These are phyloP conservation scores for Xestia rhomboidea DNA, from an alignment of 2,888 invertebrate species.

Conservation along the genomic window DNA sequence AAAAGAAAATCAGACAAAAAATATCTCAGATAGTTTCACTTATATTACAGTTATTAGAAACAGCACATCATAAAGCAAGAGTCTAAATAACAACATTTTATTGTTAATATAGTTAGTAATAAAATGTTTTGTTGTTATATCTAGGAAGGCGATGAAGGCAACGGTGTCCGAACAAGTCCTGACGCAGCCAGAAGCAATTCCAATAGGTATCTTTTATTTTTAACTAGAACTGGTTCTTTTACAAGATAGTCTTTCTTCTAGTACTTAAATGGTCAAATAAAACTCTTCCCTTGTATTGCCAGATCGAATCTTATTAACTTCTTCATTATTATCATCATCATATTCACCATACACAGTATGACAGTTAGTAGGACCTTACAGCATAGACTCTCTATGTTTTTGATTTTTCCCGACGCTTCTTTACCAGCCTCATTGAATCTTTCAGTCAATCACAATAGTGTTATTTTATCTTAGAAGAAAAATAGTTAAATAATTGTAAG, in stretches of 20 bases:
- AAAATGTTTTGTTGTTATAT: constrained; percentile 47
- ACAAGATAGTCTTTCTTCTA: not conserved
- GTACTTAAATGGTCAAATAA: not conserved
- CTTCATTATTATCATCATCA: not conserved
- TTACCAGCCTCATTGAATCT: not conserved
- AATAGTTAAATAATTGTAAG: not conserved
- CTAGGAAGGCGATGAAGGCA: constrained; percentile 84
- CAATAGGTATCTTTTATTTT: constrained; percentile 80
- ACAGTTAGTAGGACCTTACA: too few species aligned
- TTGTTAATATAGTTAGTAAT: not conserved
- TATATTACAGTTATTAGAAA: not conserved
- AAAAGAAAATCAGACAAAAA: not conserved
- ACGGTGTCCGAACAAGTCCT: constrained; percentile 84
- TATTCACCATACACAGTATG: too few species aligned
- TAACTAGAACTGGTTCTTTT: not conserved
- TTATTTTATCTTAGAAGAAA: too few species aligned
- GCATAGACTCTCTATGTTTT: not conserved
- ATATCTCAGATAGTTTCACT: not conserved
- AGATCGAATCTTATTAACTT: not conserved
- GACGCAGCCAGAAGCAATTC: constrained; percentile 81
- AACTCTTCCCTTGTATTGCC: too few species aligned
- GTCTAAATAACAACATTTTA: not conserved
- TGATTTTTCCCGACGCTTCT: not conserved
- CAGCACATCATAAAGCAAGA: not conserved
- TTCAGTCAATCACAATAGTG: too few species aligned